phyloP scores from a whole-genome alignment of 2,888 invertebrate species.

The Calameuta filiformis region DNA sequence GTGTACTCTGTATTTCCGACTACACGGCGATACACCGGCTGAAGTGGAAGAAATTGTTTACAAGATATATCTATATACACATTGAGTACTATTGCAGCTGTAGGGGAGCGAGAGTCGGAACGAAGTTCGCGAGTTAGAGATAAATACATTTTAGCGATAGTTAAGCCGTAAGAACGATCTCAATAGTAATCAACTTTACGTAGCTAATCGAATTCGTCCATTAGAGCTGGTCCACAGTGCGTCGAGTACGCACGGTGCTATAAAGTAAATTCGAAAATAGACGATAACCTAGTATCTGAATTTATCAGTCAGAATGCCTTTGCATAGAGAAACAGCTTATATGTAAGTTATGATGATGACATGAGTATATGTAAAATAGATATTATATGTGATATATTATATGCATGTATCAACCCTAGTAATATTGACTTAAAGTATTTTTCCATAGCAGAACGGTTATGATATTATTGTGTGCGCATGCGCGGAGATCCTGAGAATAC shows the following conservation, averaged over 20 bases:
- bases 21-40: not conserved
- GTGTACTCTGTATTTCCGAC: not conserved
- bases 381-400: constrained; percentile 1
- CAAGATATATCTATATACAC: not conserved
- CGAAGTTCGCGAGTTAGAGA: not conserved
- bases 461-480: not conserved
- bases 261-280: not conserved
- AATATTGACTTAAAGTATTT: not conserved
- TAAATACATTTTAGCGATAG: not conserved
- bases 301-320: not conserved
- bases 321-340: not conserved
- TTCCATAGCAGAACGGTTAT: not conserved
- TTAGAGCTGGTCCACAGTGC: not conserved
- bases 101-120: not conserved
- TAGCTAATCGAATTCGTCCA: constrained; percentile 2
- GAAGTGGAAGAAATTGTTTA: not conserved
- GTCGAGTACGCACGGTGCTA: not conserved
- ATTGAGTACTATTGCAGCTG: not conserved
- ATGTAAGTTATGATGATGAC: not conserved
- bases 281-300: not conserved
- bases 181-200: constrained; percentile 26
- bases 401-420: not conserved
- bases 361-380: not conserved
- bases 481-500: not conserved
- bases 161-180: constrained; percentile 29